phyloP scores from a whole-genome alignment of 2,113 vertebrate genomes.

The Seriola rivoliana region DNA sequence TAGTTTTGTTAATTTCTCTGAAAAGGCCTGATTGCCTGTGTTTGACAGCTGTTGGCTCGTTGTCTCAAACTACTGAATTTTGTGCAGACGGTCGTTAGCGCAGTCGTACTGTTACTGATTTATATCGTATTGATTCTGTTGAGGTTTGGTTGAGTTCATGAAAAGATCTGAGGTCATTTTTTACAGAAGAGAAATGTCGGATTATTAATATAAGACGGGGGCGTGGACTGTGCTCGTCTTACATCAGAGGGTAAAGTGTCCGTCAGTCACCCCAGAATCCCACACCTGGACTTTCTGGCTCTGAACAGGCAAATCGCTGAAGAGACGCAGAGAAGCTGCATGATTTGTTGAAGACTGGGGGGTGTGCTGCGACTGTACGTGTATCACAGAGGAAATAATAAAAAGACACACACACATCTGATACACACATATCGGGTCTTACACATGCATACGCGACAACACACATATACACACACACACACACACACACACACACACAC shows the following conservation, averaged over 20 bases:
- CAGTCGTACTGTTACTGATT: no score
- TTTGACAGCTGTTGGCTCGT: no score
- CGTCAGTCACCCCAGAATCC: conserved; percentile 11
- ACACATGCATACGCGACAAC: not conserved
- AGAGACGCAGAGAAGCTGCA: not conserved
- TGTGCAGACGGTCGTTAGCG: no score
- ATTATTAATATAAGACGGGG: no score
- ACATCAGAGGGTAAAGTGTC: not conserved
- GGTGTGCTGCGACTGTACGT: not conserved
- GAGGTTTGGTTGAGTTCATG: no score
- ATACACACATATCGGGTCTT: conserved; percentile 2
- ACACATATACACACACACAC: conserved; percentile 1
- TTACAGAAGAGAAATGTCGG: no score
- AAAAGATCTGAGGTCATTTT: no score
- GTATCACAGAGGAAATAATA: conserved; percentile 27
- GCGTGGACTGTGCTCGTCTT: not conserved
- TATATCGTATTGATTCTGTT: no score
- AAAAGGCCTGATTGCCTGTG: no score
- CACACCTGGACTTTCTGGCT: conserved; percentile 18
- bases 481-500: conserved; percentile 1
- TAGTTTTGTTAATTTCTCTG: no score
- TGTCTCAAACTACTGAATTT: no score
- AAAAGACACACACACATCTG: conserved; percentile 5
- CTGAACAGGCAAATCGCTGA: not conserved
- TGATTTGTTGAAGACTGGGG: conserved; percentile 22